Evolutionary conservation across 92 coral and sea anemone species (phyloP), one percentile per base, ranked within the genome.

Genomic region (Anthopleura xanthogrammica): DNA sequence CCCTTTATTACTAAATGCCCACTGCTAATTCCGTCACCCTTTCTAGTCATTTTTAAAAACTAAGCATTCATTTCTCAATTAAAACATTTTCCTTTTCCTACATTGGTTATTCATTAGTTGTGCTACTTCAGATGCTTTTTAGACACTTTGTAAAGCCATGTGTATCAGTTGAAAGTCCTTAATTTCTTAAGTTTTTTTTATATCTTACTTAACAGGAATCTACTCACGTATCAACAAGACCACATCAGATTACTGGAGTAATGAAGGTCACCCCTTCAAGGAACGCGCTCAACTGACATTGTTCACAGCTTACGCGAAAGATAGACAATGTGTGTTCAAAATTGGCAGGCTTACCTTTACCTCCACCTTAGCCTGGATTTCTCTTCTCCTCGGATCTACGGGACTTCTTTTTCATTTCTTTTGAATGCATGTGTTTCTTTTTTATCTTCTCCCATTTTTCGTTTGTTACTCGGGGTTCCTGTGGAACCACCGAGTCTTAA

Each of bases 301-400:
- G 85, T 90, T 92, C 43, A 77, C 86, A 5, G 43, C 91, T 19
- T 89, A 92, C 60, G 88, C 86, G 5, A 92, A 87, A 76, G 91
- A 90, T 20, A 91, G 95, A 3, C 89, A 75, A 56, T 92, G 93
- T 71, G 92, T 87, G 48, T 93, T 93, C 24, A 91, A 85, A 87
- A 89, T 91, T 7, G 97, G 97, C 10, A 74, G 89, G 77, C 82
- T 91, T 43, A 91, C 93, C 20, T 93, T 93, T 68, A 91, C 89
- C 41, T 86, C 92, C 9, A 83, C 88, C n/a, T 80, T 91, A 4
- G 97, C 97, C 13, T 91, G 97, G 97, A 57, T 93, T 22, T 93
- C 97, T 2, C 78, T 91, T 55, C 85, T 91, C 16, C 92, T 91
- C 56, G 95, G 95, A 8, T 85, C 88, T 12, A 83, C 79, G 17